Percentiles rank a stretch among this genome's conserved stretches.
Conservation (phyloP, 2,888 invertebrate species). For the Linyphia triangularis region DNA sequence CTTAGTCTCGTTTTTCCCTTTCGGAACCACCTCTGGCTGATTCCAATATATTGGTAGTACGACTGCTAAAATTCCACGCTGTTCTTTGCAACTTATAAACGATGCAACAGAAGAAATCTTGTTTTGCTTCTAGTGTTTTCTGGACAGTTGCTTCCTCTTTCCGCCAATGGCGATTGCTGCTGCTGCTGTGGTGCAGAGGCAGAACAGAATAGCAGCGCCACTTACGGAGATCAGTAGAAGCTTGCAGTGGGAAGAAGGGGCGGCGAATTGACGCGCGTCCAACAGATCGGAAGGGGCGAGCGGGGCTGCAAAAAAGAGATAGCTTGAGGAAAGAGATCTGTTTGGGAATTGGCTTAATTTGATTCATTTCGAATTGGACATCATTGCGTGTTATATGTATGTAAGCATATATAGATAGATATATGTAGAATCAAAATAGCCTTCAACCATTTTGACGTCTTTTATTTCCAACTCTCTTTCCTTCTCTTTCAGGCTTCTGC, state of each 20-base stretch:
- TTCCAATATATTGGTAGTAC: too few relatives aligned
- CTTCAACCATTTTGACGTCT: too few relatives aligned
- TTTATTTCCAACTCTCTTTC: too few relatives aligned
- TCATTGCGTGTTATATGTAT: background rate
- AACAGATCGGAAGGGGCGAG: background rate
- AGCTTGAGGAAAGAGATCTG: background rate
- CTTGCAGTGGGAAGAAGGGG: slow-evolving; percentile 34
- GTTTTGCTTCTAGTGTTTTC: too few relatives aligned
- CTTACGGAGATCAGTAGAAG: slow-evolving; percentile 45
- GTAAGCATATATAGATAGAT: background rate
- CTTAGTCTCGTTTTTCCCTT: too few relatives aligned
- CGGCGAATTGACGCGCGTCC: background rate
- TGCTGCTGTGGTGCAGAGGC: slow-evolving; percentile 35
- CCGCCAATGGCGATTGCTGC: slow-evolving; percentile 58
- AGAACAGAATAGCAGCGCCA: slow-evolving; percentile 40
- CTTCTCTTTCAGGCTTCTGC: too few relatives aligned
- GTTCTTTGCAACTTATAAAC: too few relatives aligned
- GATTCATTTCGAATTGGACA: background rate
- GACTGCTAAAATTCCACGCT: too few relatives aligned
- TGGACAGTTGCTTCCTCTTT: slow-evolving; percentile 30
- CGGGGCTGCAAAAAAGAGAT: slow-evolving; percentile 38
- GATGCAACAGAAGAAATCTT: too few relatives aligned
- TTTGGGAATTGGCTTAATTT: background rate
- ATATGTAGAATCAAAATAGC: background rate
- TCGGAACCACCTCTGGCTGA: too few relatives aligned